Evolutionary conservation across 2,113 vertebrate genomes (phyloP).

Genomic region (Tympanuchus pallidicinctus): DNA sequence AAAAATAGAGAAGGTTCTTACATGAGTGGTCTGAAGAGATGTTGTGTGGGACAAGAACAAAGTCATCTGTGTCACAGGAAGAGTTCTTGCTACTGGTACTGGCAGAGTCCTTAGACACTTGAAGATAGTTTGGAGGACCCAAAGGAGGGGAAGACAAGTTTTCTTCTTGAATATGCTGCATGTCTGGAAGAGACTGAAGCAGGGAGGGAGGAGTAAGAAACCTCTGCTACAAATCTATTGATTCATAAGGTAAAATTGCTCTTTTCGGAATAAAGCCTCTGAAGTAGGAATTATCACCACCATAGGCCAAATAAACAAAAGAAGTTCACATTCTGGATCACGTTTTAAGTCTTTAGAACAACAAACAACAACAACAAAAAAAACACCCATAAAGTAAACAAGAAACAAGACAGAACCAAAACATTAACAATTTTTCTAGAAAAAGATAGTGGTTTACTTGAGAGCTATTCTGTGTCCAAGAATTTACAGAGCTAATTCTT

Average conservation of each 20-base stretch:
- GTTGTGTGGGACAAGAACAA: constrained; percentile 94
- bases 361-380: not conserved
- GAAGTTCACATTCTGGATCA: not conserved
- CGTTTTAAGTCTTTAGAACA: not conserved
- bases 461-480: not conserved
- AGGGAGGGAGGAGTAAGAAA: not conserved
- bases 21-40: constrained; percentile 90
- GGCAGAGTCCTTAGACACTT: constrained; percentile 95
- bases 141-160: constrained; percentile 91
- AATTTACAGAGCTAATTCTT: not conserved
- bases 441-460: not conserved
- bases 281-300: not conserved
- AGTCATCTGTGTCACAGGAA: constrained; percentile 95
- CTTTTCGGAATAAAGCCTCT: not conserved
- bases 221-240: not conserved
- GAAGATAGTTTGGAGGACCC: constrained; percentile 93
- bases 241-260: not conserved
- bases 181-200: constrained; percentile 92
- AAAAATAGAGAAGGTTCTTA: constrained; percentile 75
- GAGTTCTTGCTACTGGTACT: constrained; percentile 97
- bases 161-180: constrained; percentile 94
- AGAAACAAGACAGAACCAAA: not conserved
- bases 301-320: not conserved
- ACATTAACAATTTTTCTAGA: not conserved
- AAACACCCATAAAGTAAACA: not conserved